A percentile compares a stretch with the other conserved stretches of the same genome.
These are phyloP conservation scores for Callorhinus ursinus DNA, from an alignment of 2,113 vertebrate genomes.

Conservation along the genomic window DNA sequence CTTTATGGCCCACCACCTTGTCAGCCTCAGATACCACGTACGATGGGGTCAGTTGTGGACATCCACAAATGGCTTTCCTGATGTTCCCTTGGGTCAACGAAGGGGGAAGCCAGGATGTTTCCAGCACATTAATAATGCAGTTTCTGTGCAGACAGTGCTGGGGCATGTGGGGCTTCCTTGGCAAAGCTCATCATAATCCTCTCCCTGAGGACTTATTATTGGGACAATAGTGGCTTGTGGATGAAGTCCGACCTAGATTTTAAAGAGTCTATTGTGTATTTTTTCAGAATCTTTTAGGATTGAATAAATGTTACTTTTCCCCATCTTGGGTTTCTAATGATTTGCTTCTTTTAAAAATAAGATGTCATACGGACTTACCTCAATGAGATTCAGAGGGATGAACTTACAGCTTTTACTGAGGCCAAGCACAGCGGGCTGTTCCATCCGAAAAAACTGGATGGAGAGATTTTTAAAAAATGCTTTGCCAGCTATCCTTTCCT, in stretches of 20 bases:
- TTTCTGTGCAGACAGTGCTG: neutral
- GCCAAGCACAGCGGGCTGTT: neutral
- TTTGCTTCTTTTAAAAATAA: constrained; percentile 51
- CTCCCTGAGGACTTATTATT: constrained; percentile 52
- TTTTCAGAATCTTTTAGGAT: constrained; percentile 27
- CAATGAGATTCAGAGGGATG: constrained; percentile 34
- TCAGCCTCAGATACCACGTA: fast-evolving
- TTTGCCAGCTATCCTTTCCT: neutral
- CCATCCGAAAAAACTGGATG: neutral
- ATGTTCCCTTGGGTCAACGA: neutral
- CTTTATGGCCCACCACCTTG: fast-evolving
- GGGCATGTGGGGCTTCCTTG: constrained; percentile 39
- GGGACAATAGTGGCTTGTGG: constrained; percentile 58
- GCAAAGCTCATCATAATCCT: neutral
- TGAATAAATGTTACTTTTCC: neutral
- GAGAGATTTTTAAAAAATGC: neutral
- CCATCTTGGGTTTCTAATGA: neutral
- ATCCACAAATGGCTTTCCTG: neutral
- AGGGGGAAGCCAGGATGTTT: neutral
- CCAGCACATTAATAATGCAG: neutral
- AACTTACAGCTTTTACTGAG: neutral
- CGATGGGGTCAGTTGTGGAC: fast-evolving
- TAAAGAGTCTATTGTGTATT: constrained; percentile 39
- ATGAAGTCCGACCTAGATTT: constrained; percentile 32
- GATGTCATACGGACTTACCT: neutral